These are phyloP conservation scores for Stegastes partitus DNA, from an alignment of 2,113 vertebrate species.

Conservation along the genomic window DNA sequence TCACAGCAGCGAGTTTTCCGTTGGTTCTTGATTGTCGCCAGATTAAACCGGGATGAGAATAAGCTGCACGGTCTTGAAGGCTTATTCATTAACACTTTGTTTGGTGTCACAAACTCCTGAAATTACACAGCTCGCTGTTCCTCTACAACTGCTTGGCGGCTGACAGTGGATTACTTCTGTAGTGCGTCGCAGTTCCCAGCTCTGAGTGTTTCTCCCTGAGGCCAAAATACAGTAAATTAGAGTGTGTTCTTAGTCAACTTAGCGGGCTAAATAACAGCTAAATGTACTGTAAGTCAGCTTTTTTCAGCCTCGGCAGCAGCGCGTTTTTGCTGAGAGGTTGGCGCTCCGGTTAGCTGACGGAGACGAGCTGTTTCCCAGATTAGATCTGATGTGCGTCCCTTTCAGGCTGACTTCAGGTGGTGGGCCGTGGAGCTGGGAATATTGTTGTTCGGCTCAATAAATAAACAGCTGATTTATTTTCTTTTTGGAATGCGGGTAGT, in stretches of 20 bases:
- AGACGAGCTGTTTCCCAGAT: constrained; percentile 36
- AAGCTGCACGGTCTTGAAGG: neutral
- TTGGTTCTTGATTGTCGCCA: neutral
- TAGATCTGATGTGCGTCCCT: constrained; percentile 50
- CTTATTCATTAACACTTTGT: neutral
- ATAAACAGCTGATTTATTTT: constrained; percentile 33
- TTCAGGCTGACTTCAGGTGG: constrained; percentile 18
- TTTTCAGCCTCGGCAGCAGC: constrained; percentile 38
- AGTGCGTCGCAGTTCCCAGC: neutral
- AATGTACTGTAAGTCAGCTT: constrained; percentile 52
- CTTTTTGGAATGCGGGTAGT: neutral
- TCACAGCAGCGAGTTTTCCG: too few species aligned
- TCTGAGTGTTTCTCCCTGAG: constrained; percentile 11
- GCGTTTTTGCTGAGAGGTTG: constrained; percentile 44
- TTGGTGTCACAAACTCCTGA: neutral
- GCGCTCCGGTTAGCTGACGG: constrained; percentile 36
- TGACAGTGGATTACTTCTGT: neutral
- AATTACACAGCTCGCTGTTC: neutral
- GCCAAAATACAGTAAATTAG: constrained; percentile 49
- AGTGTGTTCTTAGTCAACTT: constrained; percentile 43
- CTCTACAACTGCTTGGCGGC: neutral
- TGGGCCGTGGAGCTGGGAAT: neutral
- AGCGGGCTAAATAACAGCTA: constrained; percentile 53
- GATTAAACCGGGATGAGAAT: neutral
- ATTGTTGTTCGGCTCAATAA: constrained; percentile 30